Percentiles rank a stretch among this genome's conserved stretches.
phyloP scores from a whole-genome alignment of 2,113 vertebrate genomes.

The Peromyscus maniculatus region DNA sequence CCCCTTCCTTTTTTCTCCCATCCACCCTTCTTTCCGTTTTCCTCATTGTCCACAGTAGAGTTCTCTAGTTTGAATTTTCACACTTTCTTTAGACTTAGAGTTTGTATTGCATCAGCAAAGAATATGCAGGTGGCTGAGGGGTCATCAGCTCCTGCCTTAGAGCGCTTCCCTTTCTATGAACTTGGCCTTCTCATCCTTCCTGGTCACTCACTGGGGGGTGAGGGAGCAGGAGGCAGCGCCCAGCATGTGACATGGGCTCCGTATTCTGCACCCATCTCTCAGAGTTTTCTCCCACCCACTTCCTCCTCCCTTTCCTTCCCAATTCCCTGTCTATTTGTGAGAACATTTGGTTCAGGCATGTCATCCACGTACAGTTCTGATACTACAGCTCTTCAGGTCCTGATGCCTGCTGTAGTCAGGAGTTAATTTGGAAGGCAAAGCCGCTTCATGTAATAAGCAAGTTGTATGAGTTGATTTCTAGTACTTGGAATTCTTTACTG shows the following conservation, averaged over 20 bases:
- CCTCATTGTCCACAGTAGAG: fast-evolving
- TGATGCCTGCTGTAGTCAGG: slow-evolving; percentile 71
- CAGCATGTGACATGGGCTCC: not conserved
- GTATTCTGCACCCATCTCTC: not conserved
- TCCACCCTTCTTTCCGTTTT: not conserved
- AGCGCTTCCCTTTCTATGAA: fast-evolving
- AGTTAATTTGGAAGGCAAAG: slow-evolving; percentile 69
- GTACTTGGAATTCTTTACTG: slow-evolving; percentile 38
- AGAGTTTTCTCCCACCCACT: not conserved
- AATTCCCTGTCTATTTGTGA: slow-evolving; percentile 49
- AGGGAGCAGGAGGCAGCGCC: not conserved
- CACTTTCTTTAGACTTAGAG: not conserved
- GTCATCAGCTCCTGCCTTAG: not conserved
- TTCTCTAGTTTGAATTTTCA: fast-evolving
- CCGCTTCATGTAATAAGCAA: not conserved
- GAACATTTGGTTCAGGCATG: slow-evolving; percentile 79
- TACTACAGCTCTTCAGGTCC: slow-evolving; percentile 74
- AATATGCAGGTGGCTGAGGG: not conserved
- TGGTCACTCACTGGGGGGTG: not conserved
- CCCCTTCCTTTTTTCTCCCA: too few species aligned
- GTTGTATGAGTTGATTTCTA: slow-evolving; percentile 61
- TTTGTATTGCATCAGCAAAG: not conserved
- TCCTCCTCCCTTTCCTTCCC: fast-evolving
- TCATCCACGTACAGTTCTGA: slow-evolving; percentile 19
- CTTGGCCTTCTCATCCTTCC: fast-evolving